Conservation (phyloP, 2,888 invertebrate species). For the Tetropium fuscum region DNA sequence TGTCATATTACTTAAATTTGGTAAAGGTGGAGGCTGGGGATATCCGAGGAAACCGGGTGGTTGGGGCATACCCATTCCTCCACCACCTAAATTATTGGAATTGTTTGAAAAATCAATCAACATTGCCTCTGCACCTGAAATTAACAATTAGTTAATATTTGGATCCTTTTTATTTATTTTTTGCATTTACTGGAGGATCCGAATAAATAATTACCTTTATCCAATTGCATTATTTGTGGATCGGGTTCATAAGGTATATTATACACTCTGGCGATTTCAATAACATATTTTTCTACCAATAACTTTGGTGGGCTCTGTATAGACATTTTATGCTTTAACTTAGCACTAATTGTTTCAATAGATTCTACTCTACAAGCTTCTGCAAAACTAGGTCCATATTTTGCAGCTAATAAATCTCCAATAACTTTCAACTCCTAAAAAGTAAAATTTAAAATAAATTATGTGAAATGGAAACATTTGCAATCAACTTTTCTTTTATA, state of each 20-base stretch:
- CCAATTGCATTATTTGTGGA: slow-evolving; percentile 88
- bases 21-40: slow-evolving; percentile 77
- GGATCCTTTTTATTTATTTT: no score
- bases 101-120: slow-evolving; percentile 75
- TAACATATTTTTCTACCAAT: slow-evolving; percentile 92
- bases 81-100: slow-evolving; percentile 71
- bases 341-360: slow-evolving; percentile 86
- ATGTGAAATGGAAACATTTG: no score
- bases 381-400: slow-evolving; percentile 95
- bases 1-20: slow-evolving; percentile 66
- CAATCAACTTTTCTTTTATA: no score
- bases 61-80: slow-evolving; percentile 71
- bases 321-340: slow-evolving; percentile 92
- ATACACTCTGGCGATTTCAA: slow-evolving; percentile 97
- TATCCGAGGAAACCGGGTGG: slow-evolving; percentile 87
- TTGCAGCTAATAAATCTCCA: slow-evolving; percentile 87
- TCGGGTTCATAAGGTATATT: slow-evolving; percentile 96
- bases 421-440: slow-evolving; percentile 79
- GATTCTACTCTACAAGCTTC: slow-evolving; percentile 88
- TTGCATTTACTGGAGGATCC: no score
- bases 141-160: no score
- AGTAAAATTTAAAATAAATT: no score
- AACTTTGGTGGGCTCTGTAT: slow-evolving; percentile 96
- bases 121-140: slow-evolving; percentile 70
- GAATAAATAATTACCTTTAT: slow-evolving; percentile 64